These are phyloP conservation scores for Portunus trituberculatus DNA, from an alignment of 1,140 invertebrate genomes.

Conservation along the genomic window DNA sequence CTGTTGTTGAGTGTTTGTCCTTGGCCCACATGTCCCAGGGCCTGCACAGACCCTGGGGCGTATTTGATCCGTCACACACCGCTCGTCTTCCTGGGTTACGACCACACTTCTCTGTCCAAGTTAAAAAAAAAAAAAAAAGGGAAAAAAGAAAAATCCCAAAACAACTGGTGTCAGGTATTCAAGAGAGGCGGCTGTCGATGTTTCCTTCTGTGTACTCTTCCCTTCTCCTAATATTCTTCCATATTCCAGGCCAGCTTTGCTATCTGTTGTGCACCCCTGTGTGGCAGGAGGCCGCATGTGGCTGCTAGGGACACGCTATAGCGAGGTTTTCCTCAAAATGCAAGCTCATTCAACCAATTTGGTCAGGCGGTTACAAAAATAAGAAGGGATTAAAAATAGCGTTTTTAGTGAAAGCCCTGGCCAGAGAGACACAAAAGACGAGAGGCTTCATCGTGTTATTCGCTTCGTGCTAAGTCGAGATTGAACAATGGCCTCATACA, in stretches of 20 bases:
- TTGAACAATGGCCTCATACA: not conserved
- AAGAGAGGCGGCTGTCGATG: too few relatives aligned
- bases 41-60: too few relatives aligned
- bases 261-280: not conserved
- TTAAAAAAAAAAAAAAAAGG: too few relatives aligned
- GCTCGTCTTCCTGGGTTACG: too few relatives aligned
- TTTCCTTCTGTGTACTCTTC: not conserved
- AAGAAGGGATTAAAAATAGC: not conserved
- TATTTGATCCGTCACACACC: too few relatives aligned
- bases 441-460: conserved; percentile 1
- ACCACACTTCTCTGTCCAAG: too few relatives aligned
- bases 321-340: conserved; percentile 7
- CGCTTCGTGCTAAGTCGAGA: not conserved
- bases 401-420: not conserved
- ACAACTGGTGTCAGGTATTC: not conserved
- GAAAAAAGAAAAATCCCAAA: not conserved
- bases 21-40: too few relatives aligned
- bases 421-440: not conserved
- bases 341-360: conserved; percentile 22
- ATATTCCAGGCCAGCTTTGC: not conserved
- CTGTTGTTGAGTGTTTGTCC: too few relatives aligned
- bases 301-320: not conserved
- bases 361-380: not conserved
- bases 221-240: not conserved
- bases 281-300: not conserved